Evolutionary conservation across 2,113 vertebrate genomes (phyloP), one percentile per base, ranked within the genome.

Genomic region (Paramisgurnus dabryanus): DNA sequence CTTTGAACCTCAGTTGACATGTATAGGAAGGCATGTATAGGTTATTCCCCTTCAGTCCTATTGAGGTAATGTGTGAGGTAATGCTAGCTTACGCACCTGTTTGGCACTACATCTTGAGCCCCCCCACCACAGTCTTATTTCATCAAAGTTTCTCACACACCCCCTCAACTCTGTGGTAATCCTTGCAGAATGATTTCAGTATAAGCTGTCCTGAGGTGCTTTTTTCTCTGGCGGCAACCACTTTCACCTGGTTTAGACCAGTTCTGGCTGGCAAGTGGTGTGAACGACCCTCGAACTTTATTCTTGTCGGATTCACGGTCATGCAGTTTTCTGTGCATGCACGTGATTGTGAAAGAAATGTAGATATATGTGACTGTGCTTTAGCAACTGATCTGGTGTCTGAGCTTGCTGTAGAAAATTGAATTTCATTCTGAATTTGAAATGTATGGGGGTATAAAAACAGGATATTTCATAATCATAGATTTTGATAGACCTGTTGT

Each of bases 161-260:
- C 8, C 66, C 34, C 34, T 66, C 12, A 61, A 45, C 76, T 69
- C 60, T 75, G 77, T 82, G 63, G 68, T 85, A 85, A 85, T 85
- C 80, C 58, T 49, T 81, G 27, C 53, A 71, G 63, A 77, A 49
- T 68, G 61, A 58, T 77, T 82, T 71, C 70, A 82, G 64, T 57
- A 63, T 73, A 85, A 82, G 83, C 70, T 61, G n/a, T 65, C 75
- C 43, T 65, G 72, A 22, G n/a, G 22, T 9, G 34, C 57, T 64
- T 74, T 58, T 34, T 55, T 69, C 17, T 40, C 72, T 2, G 11
- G 22, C 34, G 17, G 5, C 61, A 41, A 67, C 67, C 50, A 70
- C 72, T 50, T 67, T 49, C 8, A 76, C 72, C 82, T 71, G 67
- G 72, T 76, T 80, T 50, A 70, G 72, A 72, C 82, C 22, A 64